Percentiles rank a stretch among this genome's conserved stretches.
These are phyloP conservation scores for Xestia ashworthii DNA, from an alignment of 2,888 invertebrate species.

Conservation along the genomic window DNA sequence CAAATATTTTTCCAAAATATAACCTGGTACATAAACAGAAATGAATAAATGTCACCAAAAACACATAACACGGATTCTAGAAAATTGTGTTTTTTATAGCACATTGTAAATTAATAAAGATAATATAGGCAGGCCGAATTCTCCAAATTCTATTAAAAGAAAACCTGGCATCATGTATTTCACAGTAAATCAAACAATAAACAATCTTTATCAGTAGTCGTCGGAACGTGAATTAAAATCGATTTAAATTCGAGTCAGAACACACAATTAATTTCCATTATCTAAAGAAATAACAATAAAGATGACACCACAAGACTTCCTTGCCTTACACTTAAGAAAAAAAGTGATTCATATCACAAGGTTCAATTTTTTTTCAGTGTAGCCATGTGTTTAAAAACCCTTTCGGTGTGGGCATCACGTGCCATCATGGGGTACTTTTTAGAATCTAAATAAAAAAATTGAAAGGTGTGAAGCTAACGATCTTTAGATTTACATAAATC, in stretches of 20 bases:
- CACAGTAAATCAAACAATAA: constrained; percentile 37
- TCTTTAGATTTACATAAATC: constrained; percentile 17
- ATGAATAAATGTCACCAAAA: background rate
- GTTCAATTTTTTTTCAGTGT: constrained; percentile 45
- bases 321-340: constrained; percentile 38
- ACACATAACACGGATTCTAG: constrained; percentile 3
- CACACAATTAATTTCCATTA: constrained; percentile 66
- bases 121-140: constrained; percentile 6
- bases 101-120: constrained; percentile 15
- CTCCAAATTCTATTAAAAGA: constrained; percentile 20
- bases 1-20: background rate
- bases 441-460: constrained; percentile 17
- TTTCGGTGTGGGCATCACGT: constrained; percentile 57
- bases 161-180: constrained; percentile 1
- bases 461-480: constrained; percentile 20
- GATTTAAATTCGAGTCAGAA: constrained; percentile 64
- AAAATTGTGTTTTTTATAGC: constrained; percentile 11
- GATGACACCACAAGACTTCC: constrained; percentile 58
- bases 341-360: constrained; percentile 57
- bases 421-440: constrained; percentile 28
- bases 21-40: background rate
- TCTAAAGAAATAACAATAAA: constrained; percentile 67
- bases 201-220: constrained; percentile 47
- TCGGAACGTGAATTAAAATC: constrained; percentile 44
- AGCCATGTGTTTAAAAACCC: constrained; percentile 43